Evolutionary conservation across 2,797 vertebrate species (phyloP), one percentile per base, ranked within the genome.

Genomic region (Catharus ustulatus): DNA sequence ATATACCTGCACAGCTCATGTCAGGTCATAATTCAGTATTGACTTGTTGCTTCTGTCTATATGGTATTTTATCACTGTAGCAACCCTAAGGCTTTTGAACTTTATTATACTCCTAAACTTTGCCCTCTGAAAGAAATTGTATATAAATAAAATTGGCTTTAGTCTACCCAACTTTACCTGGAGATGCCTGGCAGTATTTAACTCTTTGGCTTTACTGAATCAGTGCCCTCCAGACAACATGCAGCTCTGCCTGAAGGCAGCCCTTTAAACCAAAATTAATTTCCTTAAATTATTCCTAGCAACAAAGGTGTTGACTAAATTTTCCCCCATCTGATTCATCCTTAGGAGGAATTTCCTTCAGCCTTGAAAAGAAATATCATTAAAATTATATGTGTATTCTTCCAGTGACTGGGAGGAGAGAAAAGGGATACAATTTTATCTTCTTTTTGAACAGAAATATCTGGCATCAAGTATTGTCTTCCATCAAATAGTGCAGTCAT

Each of bases 81-180:
- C 81, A 84, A 71, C 48, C 94, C 95, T 88, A 96, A 94, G 64
- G 76, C 34, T 83, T 93, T 81, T 89, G 69, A 92, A 83, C 16
- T 92, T 66, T 67, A 34, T 72, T 87, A 29, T 49, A 68, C 15
- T 85, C 38, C 80, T 94, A 52, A 94, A 86, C 40, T 85, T 95
- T 63, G 81, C 71, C 46, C 15, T 79, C 34, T 78, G 71, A 74
- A 64, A 54, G 24, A 64, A 75, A 84, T 90, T 52, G 85, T 42
- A 64, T 4, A 83, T 84, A 92, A 90, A 94, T 87, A 87, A 94
- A 78, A 58, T 74, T 71, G 21, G 38, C 15, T 69, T 32, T 68
- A 46, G n/a, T 34, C 36, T 82, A 30, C 51, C 15, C 12, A 32
- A 3, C 23, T 51, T 86, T 59, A 77, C 22, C 52, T 69, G 34